Evolutionary conservation across 2,797 vertebrate species (phyloP).

Genomic region (Sebastiscus tertius): DNA sequence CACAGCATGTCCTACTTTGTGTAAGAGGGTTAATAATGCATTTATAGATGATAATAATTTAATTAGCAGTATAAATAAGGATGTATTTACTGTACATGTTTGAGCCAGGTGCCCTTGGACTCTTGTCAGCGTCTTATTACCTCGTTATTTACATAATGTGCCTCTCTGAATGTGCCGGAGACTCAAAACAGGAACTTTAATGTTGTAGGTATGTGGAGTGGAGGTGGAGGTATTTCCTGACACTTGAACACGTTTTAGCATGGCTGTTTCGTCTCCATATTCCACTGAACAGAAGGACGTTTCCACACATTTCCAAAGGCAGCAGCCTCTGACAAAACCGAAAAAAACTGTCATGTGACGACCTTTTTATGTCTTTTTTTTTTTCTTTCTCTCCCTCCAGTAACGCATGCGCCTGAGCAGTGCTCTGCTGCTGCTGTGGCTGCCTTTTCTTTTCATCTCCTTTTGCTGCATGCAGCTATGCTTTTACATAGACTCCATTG

Average conservation of each 20-base stretch:
- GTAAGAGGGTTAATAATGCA: neutral
- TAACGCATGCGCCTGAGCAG: constrained; percentile 68
- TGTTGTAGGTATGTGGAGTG: too few relatives aligned
- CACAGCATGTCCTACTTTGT: constrained; percentile 9
- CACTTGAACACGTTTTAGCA: neutral
- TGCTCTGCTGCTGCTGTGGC: neutral
- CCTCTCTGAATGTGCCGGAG: neutral
- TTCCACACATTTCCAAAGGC: constrained; percentile 64
- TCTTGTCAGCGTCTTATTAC: neutral
- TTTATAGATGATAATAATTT: neutral
- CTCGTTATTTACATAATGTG: neutral
- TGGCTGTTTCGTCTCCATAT: neutral
- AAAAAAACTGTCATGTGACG: constrained; percentile 72
- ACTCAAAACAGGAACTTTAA: constrained; percentile 40
- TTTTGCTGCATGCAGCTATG: constrained; percentile 20
- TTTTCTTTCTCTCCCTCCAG: constrained; percentile 16
- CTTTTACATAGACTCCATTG: constrained; percentile 28
- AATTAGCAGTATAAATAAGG: neutral
- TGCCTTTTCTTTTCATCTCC: constrained; percentile 40
- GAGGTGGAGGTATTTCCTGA: neutral
- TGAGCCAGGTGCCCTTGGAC: neutral
- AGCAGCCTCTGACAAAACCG: constrained; percentile 23
- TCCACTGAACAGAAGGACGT: constrained; percentile 5
- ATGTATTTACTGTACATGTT: neutral
- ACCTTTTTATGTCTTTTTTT: constrained; percentile 51